phyloP scores from a whole-genome alignment of 2,113 vertebrate species.

The Sclerurus mexicanus region DNA sequence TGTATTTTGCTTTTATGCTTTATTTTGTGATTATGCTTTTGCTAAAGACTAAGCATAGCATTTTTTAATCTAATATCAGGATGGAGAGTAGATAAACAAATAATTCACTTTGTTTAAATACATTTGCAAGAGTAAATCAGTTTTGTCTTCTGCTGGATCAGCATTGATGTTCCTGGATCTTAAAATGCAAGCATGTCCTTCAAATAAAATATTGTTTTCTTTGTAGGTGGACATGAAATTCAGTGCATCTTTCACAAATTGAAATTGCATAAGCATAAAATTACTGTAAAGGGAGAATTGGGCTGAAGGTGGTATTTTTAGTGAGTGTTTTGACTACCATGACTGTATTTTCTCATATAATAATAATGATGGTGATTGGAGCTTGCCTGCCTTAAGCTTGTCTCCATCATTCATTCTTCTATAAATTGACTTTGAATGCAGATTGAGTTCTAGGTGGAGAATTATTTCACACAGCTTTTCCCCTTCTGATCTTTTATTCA shows the following conservation, averaged over 20 bases:
- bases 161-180: background rate
- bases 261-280: background rate
- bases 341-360: background rate
- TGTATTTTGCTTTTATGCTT: too few species aligned
- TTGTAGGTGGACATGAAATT: background rate
- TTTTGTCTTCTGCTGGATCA: background rate
- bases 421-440: conserved; percentile 22
- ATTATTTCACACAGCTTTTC: conserved; percentile 11
- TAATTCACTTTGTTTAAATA: background rate
- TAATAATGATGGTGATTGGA: background rate
- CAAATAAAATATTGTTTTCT: background rate
- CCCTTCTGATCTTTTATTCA: conserved; percentile 37
- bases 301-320: background rate
- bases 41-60: background rate
- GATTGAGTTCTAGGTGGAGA: background rate
- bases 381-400: background rate
- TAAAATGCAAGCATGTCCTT: background rate
- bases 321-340: background rate
- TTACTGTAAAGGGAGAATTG: background rate
- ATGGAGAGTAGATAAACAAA: background rate
- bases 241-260: background rate
- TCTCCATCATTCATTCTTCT: background rate
- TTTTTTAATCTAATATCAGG: background rate
- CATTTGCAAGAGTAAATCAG: background rate
- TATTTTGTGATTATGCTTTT: background rate